Percentiles rank a stretch among this genome's conserved stretches.
These are phyloP conservation scores for Halictus quadricinctus DNA, from an alignment of 2,888 invertebrate species.

Conservation along the genomic window DNA sequence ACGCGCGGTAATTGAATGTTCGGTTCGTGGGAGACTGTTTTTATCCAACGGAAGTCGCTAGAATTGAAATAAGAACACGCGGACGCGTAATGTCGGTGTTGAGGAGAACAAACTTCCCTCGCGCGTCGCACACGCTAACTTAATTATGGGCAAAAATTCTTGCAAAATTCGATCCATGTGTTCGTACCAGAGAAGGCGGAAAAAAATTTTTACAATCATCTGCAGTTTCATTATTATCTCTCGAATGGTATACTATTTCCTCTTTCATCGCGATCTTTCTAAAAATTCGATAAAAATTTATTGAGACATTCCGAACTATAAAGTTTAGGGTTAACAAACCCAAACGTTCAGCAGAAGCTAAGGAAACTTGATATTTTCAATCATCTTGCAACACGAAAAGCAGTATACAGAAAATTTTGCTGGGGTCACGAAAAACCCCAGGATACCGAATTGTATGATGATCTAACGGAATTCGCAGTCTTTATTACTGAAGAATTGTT, in stretches of 20 bases:
- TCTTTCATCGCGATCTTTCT: too few species aligned
- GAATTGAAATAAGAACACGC: background rate
- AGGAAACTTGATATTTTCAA: too few species aligned
- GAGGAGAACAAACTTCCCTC: background rate
- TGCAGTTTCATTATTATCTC: background rate
- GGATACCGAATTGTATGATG: too few species aligned
- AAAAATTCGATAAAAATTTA: too few species aligned
- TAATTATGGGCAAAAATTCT: background rate
- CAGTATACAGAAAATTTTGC: too few species aligned
- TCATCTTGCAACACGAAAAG: too few species aligned
- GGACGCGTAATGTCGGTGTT: background rate
- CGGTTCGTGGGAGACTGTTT: background rate
- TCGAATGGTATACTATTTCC: too few species aligned
- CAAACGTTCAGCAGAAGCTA: too few species aligned
- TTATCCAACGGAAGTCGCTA: background rate
- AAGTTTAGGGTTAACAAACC: too few species aligned
- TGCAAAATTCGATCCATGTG: background rate
- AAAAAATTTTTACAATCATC: background rate
- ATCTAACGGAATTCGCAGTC: too few species aligned
- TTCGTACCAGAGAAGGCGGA: background rate
- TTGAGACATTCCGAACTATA: too few species aligned
- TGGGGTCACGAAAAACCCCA: too few species aligned
- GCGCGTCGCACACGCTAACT: background rate
- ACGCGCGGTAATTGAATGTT: slow-evolving; percentile 8
- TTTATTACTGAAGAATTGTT: background rate